Percentiles rank a stretch among this genome's conserved stretches.
These are phyloP conservation scores for Cabera pusaria DNA, from an alignment of 2,888 invertebrate species.

Conservation along the genomic window DNA sequence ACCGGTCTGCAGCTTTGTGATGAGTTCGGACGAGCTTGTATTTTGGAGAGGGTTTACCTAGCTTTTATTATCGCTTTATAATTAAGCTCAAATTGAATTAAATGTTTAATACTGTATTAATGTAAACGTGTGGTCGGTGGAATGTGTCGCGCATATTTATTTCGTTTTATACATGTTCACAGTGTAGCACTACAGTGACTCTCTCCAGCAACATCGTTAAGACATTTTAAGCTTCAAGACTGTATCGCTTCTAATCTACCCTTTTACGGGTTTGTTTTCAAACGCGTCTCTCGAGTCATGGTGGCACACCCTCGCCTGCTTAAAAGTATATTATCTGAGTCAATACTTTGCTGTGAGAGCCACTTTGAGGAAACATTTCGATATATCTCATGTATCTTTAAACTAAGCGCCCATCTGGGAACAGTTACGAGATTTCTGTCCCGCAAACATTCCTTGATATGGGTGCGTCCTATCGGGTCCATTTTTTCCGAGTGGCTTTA, in stretches of 20 bases:
- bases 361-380: conserved; percentile 75
- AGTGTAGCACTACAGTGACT: too few species aligned
- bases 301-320: conserved; percentile 42
- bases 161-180: too few species aligned
- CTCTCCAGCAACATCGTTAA: conserved; percentile 41
- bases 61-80: too few species aligned
- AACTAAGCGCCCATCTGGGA: conserved; percentile 68
- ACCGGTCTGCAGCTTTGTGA: conserved; percentile 29
- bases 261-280: conserved; percentile 69
- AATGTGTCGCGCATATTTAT: too few species aligned
- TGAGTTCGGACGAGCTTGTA: neutral
- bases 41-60: conserved; percentile 1
- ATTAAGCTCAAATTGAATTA: too few species aligned
- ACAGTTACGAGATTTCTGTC: conserved; percentile 70
- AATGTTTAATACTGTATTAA: too few species aligned
- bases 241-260: conserved; percentile 66
- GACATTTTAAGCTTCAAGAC: conserved; percentile 56
- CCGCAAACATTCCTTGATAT: conserved; percentile 52
- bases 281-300: conserved; percentile 56
- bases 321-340: conserved; percentile 71
- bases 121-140: too few species aligned
- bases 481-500: conserved; percentile 42
- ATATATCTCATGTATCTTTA: conserved; percentile 72
- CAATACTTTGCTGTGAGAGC: conserved; percentile 67
- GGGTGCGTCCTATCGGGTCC: conserved; percentile 36